These are phyloP conservation scores for Plectropomus leopardus DNA, from an alignment of 2,113 vertebrate genomes.

Conservation along the genomic window DNA sequence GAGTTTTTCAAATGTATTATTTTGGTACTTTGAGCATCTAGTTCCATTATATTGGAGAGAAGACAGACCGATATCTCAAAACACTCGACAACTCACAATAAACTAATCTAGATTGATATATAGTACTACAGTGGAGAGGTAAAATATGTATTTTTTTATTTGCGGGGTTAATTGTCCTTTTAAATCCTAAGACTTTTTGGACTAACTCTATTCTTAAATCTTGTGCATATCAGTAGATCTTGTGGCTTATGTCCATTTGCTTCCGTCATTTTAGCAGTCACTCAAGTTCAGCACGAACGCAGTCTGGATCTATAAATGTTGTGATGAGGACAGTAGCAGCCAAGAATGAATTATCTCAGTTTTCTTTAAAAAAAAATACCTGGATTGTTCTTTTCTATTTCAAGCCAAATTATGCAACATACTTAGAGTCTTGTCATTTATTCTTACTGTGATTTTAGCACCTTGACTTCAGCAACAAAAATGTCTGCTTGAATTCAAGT, in stretches of 20 bases:
- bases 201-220: neutral
- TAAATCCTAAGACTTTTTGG: no score
- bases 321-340: conserved; percentile 4
- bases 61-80: no score
- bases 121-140: no score
- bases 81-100: no score
- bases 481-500: neutral
- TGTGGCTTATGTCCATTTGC: neutral
- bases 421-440: conserved; percentile 14
- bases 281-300: neutral
- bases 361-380: conserved; percentile 23
- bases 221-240: neutral
- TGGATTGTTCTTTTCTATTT: conserved; percentile 5
- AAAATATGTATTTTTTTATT: no score
- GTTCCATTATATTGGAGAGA: no score
- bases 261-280: neutral
- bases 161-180: no score
- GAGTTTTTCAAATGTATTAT: no score
- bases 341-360: neutral
- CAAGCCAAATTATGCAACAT: conserved; percentile 11
- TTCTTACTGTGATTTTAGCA: conserved; percentile 39
- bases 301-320: neutral
- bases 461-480: neutral
- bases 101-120: no score
- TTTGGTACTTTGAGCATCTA: no score